Conservation (phyloP, 2,888 invertebrate species). For the Flexamia atlantica region DNA sequence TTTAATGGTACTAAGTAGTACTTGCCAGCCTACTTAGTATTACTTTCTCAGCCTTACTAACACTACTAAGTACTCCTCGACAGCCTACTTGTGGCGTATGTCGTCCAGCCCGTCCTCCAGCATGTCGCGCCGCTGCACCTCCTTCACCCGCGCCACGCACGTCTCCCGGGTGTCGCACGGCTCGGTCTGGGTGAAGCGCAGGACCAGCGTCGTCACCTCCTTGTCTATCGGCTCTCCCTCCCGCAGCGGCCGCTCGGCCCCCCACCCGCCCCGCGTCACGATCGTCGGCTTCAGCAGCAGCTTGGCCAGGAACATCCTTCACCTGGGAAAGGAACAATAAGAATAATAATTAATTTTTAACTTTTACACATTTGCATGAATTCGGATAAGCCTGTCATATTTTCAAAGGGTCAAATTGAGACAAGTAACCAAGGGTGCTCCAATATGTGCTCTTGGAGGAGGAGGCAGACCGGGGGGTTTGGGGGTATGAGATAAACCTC, state of each 20-base stretch:
- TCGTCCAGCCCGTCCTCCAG: not conserved
- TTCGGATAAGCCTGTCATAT: no score
- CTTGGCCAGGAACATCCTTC: constrained; percentile 18
- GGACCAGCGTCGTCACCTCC: not conserved
- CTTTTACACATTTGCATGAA: no score
- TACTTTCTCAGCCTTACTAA: no score
- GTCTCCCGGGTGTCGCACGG: not conserved
- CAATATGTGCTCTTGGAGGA: no score
- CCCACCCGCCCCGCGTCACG: constrained; percentile 4
- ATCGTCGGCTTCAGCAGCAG: constrained; percentile 9
- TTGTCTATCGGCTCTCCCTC: not conserved
- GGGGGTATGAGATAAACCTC: no score
- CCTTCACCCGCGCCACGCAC: not conserved
- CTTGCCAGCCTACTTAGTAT: no score
- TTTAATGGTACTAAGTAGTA: no score
- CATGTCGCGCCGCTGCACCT: constrained; percentile 3
- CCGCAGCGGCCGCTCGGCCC: not conserved
- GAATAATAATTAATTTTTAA: no score
- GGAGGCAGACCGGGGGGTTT: no score
- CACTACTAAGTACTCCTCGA: not conserved
- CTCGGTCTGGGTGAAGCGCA: not conserved
- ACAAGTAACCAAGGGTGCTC: no score
- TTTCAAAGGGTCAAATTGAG: no score
- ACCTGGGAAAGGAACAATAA: not conserved
- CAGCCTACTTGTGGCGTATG: constrained; percentile 14